Base-by-base conservation (phyloP, 1,140 invertebrate species). In the Diabrotica virgifera region DNA sequence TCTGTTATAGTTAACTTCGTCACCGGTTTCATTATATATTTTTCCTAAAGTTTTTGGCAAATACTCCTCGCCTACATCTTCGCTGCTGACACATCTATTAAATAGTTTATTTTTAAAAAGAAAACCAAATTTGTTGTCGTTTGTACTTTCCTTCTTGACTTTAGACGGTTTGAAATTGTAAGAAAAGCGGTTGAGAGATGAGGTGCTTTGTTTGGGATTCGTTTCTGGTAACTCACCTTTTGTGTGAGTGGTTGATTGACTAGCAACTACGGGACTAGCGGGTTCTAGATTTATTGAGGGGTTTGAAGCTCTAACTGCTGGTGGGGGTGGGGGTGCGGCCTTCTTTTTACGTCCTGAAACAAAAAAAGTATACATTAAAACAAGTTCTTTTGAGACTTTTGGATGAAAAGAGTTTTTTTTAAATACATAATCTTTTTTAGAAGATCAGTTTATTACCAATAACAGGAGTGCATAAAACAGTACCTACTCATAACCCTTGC, bases 181-280 rank as follows among this genome's bases (percentile, higher is more conserved):
- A 24, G 24, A 24, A 46, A 46, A 46, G 40, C 40, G 40, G 40
- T 46, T 46, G 40, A 46, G 40, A n/a, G 40, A 46, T 8, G 5
- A 10, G 40, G 8, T 46, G 40, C 40, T 46, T 46, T 46, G 8
- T 55, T 36, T 13, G 5, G 14, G 6, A 38, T 37, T 10, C n/a
- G n/a, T 55, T 46, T 57, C 35, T 38, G 37, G 56, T 12, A n/a
- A 59, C 69, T 68, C 53, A 64, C 61, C 54, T 56, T 62, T 58
- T 52, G 37, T 50, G 36, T 61, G 37, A 51, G 35, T 55, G 65
- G 64, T 54, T 54, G 68, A 52, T 72, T 73, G 77, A 78, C 77
- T 79, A 79, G 75, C 77, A 72, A 79, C 76, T 78, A 78, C 73
- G 61, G 74, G 77, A 77, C 73, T 79, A 77, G 74, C 68, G 54